Evolutionary conservation across 2,888 invertebrate genomes (phyloP), one percentile per base, ranked within the genome.

Genomic region (Portevinia maculata): DNA sequence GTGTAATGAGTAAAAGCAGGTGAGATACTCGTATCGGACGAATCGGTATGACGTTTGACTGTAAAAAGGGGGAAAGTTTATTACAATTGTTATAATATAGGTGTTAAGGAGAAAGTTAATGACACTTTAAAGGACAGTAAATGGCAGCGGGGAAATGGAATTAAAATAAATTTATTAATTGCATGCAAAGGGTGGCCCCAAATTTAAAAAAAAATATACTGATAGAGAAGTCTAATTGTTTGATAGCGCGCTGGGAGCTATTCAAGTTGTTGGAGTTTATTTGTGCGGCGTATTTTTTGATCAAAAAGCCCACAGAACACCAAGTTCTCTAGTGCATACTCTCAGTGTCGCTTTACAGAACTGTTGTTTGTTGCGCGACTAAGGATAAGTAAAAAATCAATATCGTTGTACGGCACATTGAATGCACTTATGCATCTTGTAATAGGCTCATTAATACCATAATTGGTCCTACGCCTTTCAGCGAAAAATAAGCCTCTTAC

Each of bases 21-120:
- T 79, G 79, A 55, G 60, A 37, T 46, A 15, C 15, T 15, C 39
- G 39, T 39, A 19, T 39, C 41, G 32, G 67, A 41, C 44, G 46
- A 37, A 62, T 48, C 44, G 24, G 41, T 19, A 37, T 30, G 44
- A 17, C n/a, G 13, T 48, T 9, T 52, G 59, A 59, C 48, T 70
- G 69, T 53, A n/a, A n/a, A n/a, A n/a, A n/a, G n/a, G n/a, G 37
- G 32, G 17, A 53, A 24, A 24, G 5, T 24, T 3, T 24, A 24
- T 24, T 24, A 28, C 17, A 46, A 46, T 69, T 79, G 62, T 69
- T 50, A 60, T 57, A 50, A 52, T 62, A 65, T 60, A 39, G n/a
- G 7, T 19, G 65, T 60, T 70, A 81, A 76, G 76, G 81, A 71
- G 76, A 81, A 75, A 81, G 70, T 65, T 60, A 24, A 81, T 76